phyloP scores from a whole-genome alignment of 2,797 vertebrate genomes.

The Etheostoma nigrum region DNA sequence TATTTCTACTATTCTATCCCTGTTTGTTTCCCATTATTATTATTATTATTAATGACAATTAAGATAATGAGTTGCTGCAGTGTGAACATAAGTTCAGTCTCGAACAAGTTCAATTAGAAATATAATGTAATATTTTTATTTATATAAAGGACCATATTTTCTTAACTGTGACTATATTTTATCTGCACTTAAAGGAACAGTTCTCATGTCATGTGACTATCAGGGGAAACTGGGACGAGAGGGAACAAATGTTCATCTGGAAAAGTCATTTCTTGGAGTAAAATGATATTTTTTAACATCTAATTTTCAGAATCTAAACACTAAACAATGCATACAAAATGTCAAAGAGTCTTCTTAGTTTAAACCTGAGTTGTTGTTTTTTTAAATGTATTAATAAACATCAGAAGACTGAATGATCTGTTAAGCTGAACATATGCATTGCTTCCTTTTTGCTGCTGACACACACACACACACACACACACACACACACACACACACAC shows the following conservation, averaged over 20 bases:
- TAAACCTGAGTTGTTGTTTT: not conserved
- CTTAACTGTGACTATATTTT: no score
- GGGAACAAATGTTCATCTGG: not conserved
- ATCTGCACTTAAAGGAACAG: not conserved
- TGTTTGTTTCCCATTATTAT: not conserved
- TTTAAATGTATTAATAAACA: not conserved
- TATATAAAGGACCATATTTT: no score
- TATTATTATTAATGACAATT: not conserved
- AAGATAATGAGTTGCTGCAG: not conserved
- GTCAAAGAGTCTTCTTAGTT: not conserved
- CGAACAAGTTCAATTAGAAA: not conserved
- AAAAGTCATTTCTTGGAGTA: not conserved
- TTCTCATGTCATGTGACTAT: not conserved
- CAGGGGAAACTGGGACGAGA: not conserved
- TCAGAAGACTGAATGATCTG: slow-evolving; percentile 8
- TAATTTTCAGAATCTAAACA: not conserved
- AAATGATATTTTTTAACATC: not conserved
- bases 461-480: slow-evolving; percentile 30
- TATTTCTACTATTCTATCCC: not conserved
- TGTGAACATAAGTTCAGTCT: no score
- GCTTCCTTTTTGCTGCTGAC: slow-evolving; percentile 51
- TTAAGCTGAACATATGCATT: slow-evolving; percentile 42
- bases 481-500: slow-evolving; percentile 26
- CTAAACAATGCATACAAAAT: not conserved
- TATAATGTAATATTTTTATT: no score